phyloP scores from a whole-genome alignment of 2,888 invertebrate species.

The Amiota communis region DNA sequence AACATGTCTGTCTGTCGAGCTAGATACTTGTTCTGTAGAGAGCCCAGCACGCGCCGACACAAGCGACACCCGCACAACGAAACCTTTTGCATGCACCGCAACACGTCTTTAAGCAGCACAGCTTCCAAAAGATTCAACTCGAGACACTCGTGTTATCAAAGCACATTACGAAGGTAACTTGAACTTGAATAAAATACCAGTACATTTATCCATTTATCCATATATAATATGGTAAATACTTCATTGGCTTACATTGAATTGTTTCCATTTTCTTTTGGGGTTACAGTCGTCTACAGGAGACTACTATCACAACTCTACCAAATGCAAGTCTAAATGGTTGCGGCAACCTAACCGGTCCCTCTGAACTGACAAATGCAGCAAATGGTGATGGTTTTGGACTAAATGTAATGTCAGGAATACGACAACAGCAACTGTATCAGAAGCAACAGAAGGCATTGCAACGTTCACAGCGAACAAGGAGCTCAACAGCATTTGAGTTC shows the following conservation, averaged over 20 bases:
- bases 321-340: slow-evolving; percentile 44
- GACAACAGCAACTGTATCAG: slow-evolving; percentile 1
- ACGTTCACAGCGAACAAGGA: background rate
- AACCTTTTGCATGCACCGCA: slow-evolving; percentile 69
- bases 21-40: slow-evolving; percentile 71
- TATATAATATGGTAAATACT: background rate
- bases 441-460: slow-evolving; percentile 17
- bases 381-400: background rate
- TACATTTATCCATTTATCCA: background rate
- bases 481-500: too few relatives aligned
- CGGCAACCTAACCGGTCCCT: background rate
- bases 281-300: slow-evolving; percentile 66
- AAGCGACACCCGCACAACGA: slow-evolving; percentile 65
- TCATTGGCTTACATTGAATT: background rate
- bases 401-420: background rate
- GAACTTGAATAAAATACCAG: background rate
- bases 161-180: slow-evolving; percentile 70
- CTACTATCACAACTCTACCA: slow-evolving; percentile 58
- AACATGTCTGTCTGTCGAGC: background rate
- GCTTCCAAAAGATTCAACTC: slow-evolving; percentile 71
- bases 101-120: slow-evolving; percentile 72
- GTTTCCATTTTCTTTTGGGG: slow-evolving; percentile 12
- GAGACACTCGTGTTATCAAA: slow-evolving; percentile 70
- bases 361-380: background rate
- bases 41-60: slow-evolving; percentile 62